Base-by-base conservation (phyloP, 2,797 vertebrate genomes). In the Streptopelia turtur region DNA sequence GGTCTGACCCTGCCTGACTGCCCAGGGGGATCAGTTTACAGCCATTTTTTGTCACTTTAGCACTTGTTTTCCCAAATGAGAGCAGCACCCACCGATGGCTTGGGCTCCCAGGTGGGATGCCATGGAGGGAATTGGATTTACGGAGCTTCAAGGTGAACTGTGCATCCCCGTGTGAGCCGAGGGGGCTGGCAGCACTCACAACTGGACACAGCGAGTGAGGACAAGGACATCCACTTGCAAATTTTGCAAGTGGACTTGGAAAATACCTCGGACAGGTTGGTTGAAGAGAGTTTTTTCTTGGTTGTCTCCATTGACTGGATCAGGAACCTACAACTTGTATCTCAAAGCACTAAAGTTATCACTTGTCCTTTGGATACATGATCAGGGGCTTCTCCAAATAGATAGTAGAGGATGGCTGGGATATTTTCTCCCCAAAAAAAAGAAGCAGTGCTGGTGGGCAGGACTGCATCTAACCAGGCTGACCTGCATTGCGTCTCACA, bases 401-500 rank as follows among this genome's bases (percentile, higher is more conserved):
- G 33, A 7, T 3, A 10, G 25, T 0, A 57, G 53, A 76, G 68
- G 15, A 3, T 0, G 4, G 22, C 4, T 6, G 3, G 11, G 16
- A 10, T 83, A 28, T 47, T 74, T 92, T 71, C 37, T 65, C 16
- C 37, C 63, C 39, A 15, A 15, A 72, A 41, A 9, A 41, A 9
- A 76, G 21, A 6, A 28, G 35, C 13, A 35, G 37, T 1, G 2
- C 27, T 52, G 52, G 13, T 5, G 33, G 45, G 16, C 30, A 53
- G 11, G 28, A 25, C 21, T 35, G 55, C 27, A 25, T 4, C 49
- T 13, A 2, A 2, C 17, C 41, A 37, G 53, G 6, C 33, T 74
- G 76, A 33, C 33, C 33, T 57, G 41, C 33, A 24, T 11, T 63
- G 31, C 52, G 74, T n/a, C 25, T 60, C 4, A 0, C n/a, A 43